Evolutionary conservation across 2,113 vertebrate species (phyloP).

Genomic region (Polypterus bichir): DNA sequence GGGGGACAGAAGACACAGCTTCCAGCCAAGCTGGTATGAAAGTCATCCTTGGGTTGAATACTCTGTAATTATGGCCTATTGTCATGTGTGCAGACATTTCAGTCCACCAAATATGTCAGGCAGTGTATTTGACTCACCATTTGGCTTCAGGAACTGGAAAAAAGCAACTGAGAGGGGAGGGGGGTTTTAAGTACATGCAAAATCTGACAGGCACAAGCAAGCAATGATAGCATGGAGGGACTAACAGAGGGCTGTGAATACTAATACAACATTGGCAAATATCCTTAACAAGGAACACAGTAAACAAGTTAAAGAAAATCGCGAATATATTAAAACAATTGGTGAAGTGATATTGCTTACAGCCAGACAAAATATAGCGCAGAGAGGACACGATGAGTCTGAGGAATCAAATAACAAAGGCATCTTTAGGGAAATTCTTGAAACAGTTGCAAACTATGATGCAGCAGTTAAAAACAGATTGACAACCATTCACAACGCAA

Average conservation of each 20-base stretch:
- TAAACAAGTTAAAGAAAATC: conserved; percentile 5
- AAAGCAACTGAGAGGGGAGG: too few relatives aligned
- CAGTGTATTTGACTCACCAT: too few relatives aligned
- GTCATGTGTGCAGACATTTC: too few relatives aligned
- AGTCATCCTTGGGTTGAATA: too few relatives aligned
- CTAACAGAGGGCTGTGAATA: conserved; percentile 11
- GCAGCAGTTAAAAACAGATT: conserved; percentile 1
- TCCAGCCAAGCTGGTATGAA: too few relatives aligned
- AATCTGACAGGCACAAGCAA: too few relatives aligned
- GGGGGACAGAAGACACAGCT: too few relatives aligned
- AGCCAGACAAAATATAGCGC: conserved; percentile 1
- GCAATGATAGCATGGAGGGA: conserved; percentile 4
- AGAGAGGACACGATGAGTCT: conserved; percentile 7
- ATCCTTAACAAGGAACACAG: conserved; percentile 7
- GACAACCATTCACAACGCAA: conserved; percentile 1
- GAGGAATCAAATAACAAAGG: not conserved
- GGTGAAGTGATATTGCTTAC: conserved; percentile 1
- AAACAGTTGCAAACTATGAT: not conserved
- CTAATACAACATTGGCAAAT: conserved; percentile 10
- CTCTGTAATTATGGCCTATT: too few relatives aligned
- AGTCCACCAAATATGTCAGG: too few relatives aligned
- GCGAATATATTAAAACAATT: conserved; percentile 9
- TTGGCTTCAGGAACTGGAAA: too few relatives aligned
- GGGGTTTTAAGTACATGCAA: too few relatives aligned
- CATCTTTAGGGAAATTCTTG: conserved; percentile 1